Conservation (phyloP, 2,797 vertebrate species). For the Carcharodon carcharias region DNA sequence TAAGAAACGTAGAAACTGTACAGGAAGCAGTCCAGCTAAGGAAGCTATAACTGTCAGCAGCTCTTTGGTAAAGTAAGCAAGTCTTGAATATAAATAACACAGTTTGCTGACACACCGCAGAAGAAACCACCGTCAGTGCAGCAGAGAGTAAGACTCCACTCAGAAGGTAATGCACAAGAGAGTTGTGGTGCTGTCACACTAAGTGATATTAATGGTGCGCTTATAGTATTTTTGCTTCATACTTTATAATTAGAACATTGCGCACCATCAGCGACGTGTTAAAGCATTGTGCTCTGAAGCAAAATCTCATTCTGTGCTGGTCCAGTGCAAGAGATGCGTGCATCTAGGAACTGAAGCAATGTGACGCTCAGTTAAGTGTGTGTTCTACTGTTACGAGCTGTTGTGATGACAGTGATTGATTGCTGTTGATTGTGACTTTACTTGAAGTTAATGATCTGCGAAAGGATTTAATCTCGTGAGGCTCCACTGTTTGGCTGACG, state of each 20-base stretch:
- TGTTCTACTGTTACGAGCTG: neutral
- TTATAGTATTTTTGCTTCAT: neutral
- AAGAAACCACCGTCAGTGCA: neutral
- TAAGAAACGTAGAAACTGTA: too few species aligned
- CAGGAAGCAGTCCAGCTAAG: conserved; percentile 4
- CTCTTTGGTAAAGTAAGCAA: neutral
- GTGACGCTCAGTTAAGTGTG: neutral
- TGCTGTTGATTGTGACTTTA: neutral
- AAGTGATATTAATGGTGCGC: neutral
- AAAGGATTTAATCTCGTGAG: neutral
- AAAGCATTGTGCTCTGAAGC: too few species aligned
- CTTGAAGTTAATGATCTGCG: neutral
- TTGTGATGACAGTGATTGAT: neutral
- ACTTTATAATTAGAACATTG: neutral
- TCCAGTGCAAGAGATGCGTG: neutral
- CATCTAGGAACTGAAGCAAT: neutral
- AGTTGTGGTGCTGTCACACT: neutral
- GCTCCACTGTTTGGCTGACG: neutral
- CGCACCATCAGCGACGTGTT: neutral
- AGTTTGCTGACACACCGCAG: neutral
- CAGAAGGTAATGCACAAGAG: neutral
- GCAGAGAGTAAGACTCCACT: neutral
- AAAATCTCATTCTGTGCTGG: neutral
- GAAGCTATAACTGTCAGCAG: neutral
- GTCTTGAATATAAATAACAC: neutral